Conservation (phyloP, 2,113 vertebrate genomes). For the Brachionichthys hirsutus region DNA sequence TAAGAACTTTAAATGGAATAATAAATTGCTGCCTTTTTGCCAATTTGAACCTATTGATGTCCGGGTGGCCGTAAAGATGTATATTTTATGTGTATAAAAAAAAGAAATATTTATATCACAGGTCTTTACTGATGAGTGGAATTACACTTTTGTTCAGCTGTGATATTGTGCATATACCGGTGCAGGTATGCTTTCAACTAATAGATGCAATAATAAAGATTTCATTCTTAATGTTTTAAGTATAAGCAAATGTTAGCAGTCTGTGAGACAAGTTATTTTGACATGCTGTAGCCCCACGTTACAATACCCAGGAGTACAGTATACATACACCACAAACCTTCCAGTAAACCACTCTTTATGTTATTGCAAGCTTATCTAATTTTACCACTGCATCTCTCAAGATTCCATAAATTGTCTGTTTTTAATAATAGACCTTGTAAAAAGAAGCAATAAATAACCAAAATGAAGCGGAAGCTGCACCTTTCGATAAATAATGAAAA, state of each 20-base stretch:
- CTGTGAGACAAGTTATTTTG: too few species aligned
- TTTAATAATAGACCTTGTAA: constrained; percentile 6
- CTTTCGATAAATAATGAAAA: constrained; percentile 33
- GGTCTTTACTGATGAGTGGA: neutral
- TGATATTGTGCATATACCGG: neutral
- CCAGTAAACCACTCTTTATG: too few species aligned
- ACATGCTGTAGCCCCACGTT: too few species aligned
- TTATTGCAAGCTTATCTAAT: neutral
- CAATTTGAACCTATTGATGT: too few species aligned
- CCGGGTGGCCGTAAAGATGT: too few species aligned
- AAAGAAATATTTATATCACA: neutral
- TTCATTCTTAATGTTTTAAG: neutral
- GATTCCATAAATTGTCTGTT: neutral
- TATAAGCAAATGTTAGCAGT: neutral
- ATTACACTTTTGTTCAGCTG: neutral
- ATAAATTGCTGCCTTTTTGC: too few species aligned
- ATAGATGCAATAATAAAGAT: neutral
- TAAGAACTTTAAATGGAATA: neutral
- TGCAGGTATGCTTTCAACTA: too few species aligned
- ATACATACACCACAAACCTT: too few species aligned
- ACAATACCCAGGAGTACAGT: too few species aligned
- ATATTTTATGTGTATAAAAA: too few species aligned
- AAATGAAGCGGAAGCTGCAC: neutral
- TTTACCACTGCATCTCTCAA: constrained; percentile 3
- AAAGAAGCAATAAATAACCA: constrained; percentile 1